Evolutionary conservation across 2,113 vertebrate species (phyloP).

Genomic region (Mirounga angustirostris): DNA sequence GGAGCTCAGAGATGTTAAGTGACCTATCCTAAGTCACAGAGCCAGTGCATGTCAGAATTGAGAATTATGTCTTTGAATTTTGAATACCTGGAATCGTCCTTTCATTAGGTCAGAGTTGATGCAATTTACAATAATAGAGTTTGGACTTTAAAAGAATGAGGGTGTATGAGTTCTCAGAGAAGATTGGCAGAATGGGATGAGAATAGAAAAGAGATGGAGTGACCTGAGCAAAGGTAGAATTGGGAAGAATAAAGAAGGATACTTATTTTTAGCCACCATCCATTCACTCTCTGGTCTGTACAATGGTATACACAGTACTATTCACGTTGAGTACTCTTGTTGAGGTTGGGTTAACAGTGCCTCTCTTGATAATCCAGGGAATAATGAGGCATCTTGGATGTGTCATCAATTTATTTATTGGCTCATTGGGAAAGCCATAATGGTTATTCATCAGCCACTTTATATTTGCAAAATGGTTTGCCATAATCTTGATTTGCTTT

Average conservation of each 20-base stretch:
- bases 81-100: not conserved
- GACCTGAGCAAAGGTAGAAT: not conserved
- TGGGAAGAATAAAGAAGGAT: not conserved
- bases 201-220: not conserved
- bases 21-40: not conserved
- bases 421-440: not conserved
- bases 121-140: not conserved
- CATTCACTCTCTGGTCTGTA: fast-evolving
- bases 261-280: not conserved
- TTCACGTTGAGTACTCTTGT: not conserved
- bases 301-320: fast-evolving
- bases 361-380: slow-evolving; percentile 43
- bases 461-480: slow-evolving; percentile 54
- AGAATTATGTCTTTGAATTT: not conserved
- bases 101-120: not conserved
- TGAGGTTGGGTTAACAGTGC: not conserved
- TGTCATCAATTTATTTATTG: slow-evolving; percentile 40
- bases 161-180: not conserved
- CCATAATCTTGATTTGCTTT: slow-evolving; percentile 56
- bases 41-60: not conserved
- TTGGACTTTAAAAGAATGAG: not conserved
- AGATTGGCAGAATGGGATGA: not conserved
- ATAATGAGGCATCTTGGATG: not conserved
- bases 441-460: not conserved
- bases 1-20: not conserved